These are phyloP conservation scores for Trididemnum miniatum DNA, from an alignment of 23 tunicate genomes.

Conservation along the genomic window DNA sequence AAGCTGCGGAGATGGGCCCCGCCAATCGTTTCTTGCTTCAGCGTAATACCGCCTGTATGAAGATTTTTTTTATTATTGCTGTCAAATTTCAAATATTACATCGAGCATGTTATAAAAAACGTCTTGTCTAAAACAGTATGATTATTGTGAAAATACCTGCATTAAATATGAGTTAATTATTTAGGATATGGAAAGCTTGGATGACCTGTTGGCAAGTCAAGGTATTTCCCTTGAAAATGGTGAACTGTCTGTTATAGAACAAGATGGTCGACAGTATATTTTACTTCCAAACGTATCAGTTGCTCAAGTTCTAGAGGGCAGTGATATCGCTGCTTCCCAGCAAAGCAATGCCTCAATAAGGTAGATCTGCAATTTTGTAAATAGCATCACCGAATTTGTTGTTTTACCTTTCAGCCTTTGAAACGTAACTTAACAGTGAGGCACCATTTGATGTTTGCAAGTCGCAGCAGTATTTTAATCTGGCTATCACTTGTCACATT, in stretches of 20 bases:
- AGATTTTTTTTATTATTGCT: not conserved
- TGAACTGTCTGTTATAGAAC: constrained; percentile 68
- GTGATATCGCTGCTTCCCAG: not conserved
- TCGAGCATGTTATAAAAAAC: too few species aligned
- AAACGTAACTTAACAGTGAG: too few species aligned
- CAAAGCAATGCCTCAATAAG: constrained; percentile 1
- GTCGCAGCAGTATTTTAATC: too few species aligned
- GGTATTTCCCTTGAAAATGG: constrained; percentile 55
- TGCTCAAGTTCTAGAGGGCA: constrained; percentile 29
- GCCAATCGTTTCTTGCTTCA: too few species aligned
- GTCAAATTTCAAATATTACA: too few species aligned
- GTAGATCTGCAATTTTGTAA: not conserved
- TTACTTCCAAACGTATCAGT: constrained; percentile 61
- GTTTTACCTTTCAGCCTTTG: too few species aligned
- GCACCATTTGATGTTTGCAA: too few species aligned
- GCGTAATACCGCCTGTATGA: too few species aligned
- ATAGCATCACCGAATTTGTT: too few species aligned
- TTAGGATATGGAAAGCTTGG: constrained; percentile 48
- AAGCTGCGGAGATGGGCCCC: too few species aligned
- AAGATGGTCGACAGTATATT: constrained; percentile 77
- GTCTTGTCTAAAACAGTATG: not conserved
- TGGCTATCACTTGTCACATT: too few species aligned
- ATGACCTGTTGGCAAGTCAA: constrained; percentile 43
- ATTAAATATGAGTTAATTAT: too few species aligned
- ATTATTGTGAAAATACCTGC: not conserved